Conservation (phyloP, 2,888 invertebrate species). For the Desoria tigrina region DNA sequence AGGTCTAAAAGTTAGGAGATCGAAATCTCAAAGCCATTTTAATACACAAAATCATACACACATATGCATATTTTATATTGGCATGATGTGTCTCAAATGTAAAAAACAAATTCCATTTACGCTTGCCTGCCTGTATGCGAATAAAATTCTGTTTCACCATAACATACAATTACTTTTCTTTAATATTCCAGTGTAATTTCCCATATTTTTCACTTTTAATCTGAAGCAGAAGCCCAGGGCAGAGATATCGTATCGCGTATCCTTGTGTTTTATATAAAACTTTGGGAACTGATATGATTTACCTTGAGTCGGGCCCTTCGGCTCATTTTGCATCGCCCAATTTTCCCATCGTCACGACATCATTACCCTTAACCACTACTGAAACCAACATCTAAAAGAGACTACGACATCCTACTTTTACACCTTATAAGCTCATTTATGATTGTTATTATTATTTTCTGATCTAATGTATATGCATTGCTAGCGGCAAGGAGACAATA, state of each 20-base stretch:
- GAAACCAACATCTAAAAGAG: neutral
- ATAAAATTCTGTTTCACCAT: too few species aligned
- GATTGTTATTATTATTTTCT: neutral
- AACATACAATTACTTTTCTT: too few species aligned
- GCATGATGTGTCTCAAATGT: too few species aligned
- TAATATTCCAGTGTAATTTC: too few species aligned
- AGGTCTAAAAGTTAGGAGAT: neutral
- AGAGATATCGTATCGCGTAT: too few species aligned
- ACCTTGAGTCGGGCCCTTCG: neutral
- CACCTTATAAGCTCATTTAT: neutral
- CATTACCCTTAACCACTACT: conserved; percentile 1
- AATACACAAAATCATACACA: too few species aligned
- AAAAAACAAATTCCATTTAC: too few species aligned
- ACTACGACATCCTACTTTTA: conserved; percentile 5
- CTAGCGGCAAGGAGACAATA: conserved; percentile 6
- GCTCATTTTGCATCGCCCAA: conserved; percentile 7
- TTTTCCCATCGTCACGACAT: conserved; percentile 7
- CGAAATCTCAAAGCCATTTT: too few species aligned
- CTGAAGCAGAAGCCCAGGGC: too few species aligned
- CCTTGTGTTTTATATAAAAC: neutral
- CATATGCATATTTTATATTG: too few species aligned
- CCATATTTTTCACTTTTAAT: too few species aligned
- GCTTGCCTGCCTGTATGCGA: too few species aligned
- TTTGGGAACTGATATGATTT: neutral
- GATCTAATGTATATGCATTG: neutral